phyloP scores from a whole-genome alignment of 2,888 invertebrate species.

The Trypoxylon attenuatum region DNA sequence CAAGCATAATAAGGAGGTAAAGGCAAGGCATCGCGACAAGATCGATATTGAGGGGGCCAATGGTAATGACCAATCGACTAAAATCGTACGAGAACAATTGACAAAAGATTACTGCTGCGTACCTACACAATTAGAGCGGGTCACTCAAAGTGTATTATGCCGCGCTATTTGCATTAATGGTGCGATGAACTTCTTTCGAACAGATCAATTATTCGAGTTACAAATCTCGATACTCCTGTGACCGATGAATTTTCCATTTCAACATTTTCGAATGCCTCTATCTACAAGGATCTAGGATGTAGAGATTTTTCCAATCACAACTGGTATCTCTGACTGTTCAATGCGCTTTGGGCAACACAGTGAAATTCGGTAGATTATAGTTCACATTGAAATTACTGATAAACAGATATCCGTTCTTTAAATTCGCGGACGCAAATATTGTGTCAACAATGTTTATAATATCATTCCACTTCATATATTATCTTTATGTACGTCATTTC shows the following conservation, averaged over 20 bases:
- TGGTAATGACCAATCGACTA: too few species aligned
- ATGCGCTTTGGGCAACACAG: conserved; percentile 56
- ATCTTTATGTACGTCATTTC: conserved; percentile 46
- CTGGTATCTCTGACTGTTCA: conserved; percentile 48
- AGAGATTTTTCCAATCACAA: too few species aligned
- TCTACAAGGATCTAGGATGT: conserved; percentile 56
- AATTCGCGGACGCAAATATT: conserved; percentile 67
- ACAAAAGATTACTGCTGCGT: conserved; percentile 34
- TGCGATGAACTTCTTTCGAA: conserved; percentile 44
- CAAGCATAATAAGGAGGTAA: too few species aligned
- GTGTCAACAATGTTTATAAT: conserved; percentile 71
- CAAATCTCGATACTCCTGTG: too few species aligned
- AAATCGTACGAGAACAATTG: conserved; percentile 14
- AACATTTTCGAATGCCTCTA: conserved; percentile 55
- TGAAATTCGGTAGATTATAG: conserved; percentile 54
- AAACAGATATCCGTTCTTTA: conserved; percentile 60
- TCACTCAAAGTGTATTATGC: conserved; percentile 53
- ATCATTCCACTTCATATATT: conserved; percentile 65
- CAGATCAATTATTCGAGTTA: too few species aligned
- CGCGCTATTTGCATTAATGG: conserved; percentile 50
- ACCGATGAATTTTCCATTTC: conserved; percentile 46
- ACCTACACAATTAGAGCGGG: conserved; percentile 34
- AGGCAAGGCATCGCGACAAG: neutral
- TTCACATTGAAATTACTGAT: conserved; percentile 61
- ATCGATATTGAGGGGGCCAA: neutral